Base-by-base conservation (phyloP, 2,797 vertebrate genomes). In the Menidia menidia region DNA sequence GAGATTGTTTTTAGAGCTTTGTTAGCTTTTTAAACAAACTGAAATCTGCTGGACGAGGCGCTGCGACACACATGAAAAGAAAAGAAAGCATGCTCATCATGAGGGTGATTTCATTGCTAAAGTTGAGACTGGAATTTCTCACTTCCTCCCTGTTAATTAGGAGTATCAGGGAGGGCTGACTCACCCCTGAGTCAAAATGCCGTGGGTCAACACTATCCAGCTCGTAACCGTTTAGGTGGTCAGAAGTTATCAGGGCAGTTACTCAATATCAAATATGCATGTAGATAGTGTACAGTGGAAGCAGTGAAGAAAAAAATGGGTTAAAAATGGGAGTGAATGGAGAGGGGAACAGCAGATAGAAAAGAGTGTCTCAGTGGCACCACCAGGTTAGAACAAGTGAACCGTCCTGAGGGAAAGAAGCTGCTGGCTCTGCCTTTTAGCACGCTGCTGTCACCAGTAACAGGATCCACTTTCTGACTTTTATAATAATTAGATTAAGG, bases 401-500 rank as follows among this genome's bases (percentile, higher is more conserved):
- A 78, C 6, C 15, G 52, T 64, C 61, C 60, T 60, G 0, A 65
- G 3, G 16, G 15, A 35, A 59, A 19, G 31, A 68, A 33, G 51
- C 33, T 7, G 65, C 7, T 35, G 48, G 43, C n/a, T 2, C 60
- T 33, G 33, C 48, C 58, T 43, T 63, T 16, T 19, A 60, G 58
- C 50, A 60, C 16, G 35, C 68, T 68, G 59, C 52, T 47, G n/a
- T 78, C 85, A 75, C 67, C 76, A 80, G 86, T 76, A 88, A 86
- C 77, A 16, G 43, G 64, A 88, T 60, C 64, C 30, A 39, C 32
- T 73, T 71, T 80, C 45, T 84, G 74, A 81, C 84, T 76, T 87
- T 81, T 76, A 86, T 85, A 77, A 71, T 83, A 79, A 86, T 90
- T 88, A 86, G 77, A 88, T 84, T 85, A 72, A 81, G 55, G 71